Evolutionary conservation across 1,140 invertebrate genomes (phyloP).

Genomic region (Rhopalosiphum padi): DNA sequence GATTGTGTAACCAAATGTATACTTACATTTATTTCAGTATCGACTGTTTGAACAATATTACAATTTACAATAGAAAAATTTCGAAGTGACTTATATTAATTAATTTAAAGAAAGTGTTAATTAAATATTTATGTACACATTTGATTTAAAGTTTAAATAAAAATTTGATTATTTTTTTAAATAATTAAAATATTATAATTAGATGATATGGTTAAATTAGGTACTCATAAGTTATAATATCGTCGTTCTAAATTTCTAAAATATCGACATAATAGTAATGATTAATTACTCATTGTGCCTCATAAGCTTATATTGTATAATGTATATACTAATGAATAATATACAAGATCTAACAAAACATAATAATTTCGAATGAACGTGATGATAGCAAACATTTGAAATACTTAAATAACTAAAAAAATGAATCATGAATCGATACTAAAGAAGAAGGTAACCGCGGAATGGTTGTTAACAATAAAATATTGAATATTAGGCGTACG

Average conservation of each 20-base stretch:
- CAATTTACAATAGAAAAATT: neutral
- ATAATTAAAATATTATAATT: neutral
- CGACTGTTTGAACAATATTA: neutral
- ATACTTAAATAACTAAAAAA: neutral
- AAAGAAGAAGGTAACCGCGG: neutral
- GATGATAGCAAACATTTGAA: neutral
- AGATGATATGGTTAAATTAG: neutral
- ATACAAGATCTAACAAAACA: neutral
- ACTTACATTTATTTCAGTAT: neutral
- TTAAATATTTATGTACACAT: neutral
- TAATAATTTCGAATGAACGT: neutral
- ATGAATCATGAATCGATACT: neutral
- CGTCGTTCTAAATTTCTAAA: neutral
- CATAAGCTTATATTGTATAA: neutral
- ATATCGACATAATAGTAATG: neutral
- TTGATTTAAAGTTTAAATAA: neutral
- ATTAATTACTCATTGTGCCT: neutral
- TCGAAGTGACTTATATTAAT: neutral
- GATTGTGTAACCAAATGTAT: neutral
- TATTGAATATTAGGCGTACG: neutral
- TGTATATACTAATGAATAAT: neutral
- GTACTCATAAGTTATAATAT: neutral
- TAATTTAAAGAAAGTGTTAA: neutral
- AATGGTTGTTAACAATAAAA: neutral
- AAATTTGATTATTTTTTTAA: neutral